Evolutionary conservation across 1,140 invertebrate species (phyloP).

Genomic region (Drosophila truncata): DNA sequence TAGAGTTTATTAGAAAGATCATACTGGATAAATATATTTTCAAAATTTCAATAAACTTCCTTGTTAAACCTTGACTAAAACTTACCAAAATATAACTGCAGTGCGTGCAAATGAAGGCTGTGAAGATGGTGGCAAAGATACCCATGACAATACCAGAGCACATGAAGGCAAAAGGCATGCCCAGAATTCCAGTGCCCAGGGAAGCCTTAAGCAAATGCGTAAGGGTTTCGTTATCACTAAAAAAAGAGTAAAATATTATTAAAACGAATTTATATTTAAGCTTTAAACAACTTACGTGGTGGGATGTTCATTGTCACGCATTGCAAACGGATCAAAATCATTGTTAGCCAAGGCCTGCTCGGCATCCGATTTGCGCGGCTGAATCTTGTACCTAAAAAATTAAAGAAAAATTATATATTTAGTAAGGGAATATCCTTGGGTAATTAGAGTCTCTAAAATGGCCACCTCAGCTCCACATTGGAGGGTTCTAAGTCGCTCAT

Average conservation of each 20-base stretch:
- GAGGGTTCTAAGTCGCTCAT: slow-evolving; percentile 50
- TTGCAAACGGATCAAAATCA: slow-evolving; percentile 90
- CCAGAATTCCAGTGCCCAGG: slow-evolving; percentile 95
- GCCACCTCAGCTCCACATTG: slow-evolving; percentile 66
- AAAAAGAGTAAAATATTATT: slow-evolving; percentile 26
- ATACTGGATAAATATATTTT: too few species aligned
- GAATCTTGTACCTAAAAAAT: slow-evolving; percentile 88
- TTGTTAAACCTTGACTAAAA: slow-evolving; percentile 38
- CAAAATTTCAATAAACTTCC: neutral
- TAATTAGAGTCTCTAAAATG: neutral
- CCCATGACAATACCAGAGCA: slow-evolving; percentile 92
- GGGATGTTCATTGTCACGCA: slow-evolving; percentile 90
- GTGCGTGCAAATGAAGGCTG: slow-evolving; percentile 94
- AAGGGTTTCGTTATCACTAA: slow-evolving; percentile 92
- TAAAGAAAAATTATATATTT: neutral
- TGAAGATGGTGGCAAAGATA: slow-evolving; percentile 91
- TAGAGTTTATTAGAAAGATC: slow-evolving; percentile 1
- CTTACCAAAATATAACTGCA: slow-evolving; percentile 94
- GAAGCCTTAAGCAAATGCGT: slow-evolving; percentile 95
- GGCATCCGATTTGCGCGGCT: slow-evolving; percentile 85
- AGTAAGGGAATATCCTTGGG: neutral
- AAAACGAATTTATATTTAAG: neutral
- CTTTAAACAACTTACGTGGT: slow-evolving; percentile 89
- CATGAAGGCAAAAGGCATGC: slow-evolving; percentile 95
- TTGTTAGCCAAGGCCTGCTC: slow-evolving; percentile 86